Evolutionary conservation across 2,888 invertebrate species (phyloP), one percentile per base, ranked within the genome.

Genomic region (Aporophyla lueneburgensis): DNA sequence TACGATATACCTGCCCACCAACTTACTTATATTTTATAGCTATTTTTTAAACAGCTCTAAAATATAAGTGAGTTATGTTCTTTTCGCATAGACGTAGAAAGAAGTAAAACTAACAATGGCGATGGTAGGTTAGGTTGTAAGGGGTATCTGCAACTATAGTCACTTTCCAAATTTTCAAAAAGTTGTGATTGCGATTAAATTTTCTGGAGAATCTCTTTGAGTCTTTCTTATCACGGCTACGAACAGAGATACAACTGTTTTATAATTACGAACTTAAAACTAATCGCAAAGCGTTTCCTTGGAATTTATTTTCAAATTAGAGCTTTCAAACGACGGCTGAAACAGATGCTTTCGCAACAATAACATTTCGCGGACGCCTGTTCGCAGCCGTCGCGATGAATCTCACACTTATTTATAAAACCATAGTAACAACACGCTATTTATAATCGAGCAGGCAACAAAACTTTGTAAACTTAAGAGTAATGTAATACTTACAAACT

Each of bases 401-500:
- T 86, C 84, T 80, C 80, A 88, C 69, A 86, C 81, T 87, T 90
- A 88, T 92, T 90, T 89, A 90, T 87, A 91, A 86, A 87, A 81
- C 83, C 72, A 82, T 81, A 65, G 86, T 87, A 88, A 82, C 81
- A 80, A 73, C 61, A 78, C 67, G 84, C 83, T 89, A 89, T 78
- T 84, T 84, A 82, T 85, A 88, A 76, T 81, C 75, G 66, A 76
- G 65, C 83, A 72, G 27, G 69, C 56, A 81, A 80, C 59, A 81
- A 76, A 77, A 86, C 66, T 82, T 85, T 61, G 27, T 74, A 70
- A 84, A 82, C 78, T 76, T 85, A 79, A 86, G n/a, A 72, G 78
- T 68, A 72, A 68, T 73, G 78, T 19, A 74, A 76, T 91, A 95
- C 95, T 95, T 90, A 96, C 95, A 96, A 88, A 24, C 94, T 95